Conservation (phyloP, 2,888 invertebrate genomes). For the Seira sanloemensis region DNA sequence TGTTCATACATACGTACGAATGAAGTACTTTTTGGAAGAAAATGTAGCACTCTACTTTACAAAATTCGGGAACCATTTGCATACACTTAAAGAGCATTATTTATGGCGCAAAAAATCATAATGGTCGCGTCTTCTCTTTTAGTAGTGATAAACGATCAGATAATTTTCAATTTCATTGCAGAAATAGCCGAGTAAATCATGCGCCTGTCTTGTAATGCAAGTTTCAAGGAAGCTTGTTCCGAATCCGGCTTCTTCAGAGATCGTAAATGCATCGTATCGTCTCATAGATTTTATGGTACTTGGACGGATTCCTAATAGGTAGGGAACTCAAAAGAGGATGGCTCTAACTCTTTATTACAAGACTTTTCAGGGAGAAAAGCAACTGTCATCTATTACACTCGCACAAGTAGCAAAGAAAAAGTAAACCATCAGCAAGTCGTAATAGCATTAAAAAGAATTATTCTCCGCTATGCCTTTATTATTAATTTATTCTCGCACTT, state of each 20-base stretch:
- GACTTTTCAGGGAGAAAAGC: not conserved
- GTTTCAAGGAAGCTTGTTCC: not conserved
- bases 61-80: not conserved
- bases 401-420: not conserved
- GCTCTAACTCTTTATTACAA: not conserved
- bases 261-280: not conserved
- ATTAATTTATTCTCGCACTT: conserved; percentile 25
- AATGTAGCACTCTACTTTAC: not conserved
- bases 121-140: not conserved
- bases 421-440: not conserved
- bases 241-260: not conserved
- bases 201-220: not conserved
- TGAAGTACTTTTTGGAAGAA: not conserved
- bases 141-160: conserved; percentile 19
- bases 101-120: not conserved
- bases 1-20: not conserved
- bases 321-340: not conserved
- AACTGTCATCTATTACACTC: not conserved
- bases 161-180: conserved; percentile 18
- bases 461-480: not conserved
- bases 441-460: conserved; percentile 25
- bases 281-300: not conserved
- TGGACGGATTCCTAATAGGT: conserved; percentile 4
- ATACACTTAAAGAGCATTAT: conserved; percentile 1
- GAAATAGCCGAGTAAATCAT: conserved; percentile 28